These are phyloP conservation scores for Drosophila multiciliata DNA, from an alignment of 2,888 invertebrate species.

Conservation along the genomic window DNA sequence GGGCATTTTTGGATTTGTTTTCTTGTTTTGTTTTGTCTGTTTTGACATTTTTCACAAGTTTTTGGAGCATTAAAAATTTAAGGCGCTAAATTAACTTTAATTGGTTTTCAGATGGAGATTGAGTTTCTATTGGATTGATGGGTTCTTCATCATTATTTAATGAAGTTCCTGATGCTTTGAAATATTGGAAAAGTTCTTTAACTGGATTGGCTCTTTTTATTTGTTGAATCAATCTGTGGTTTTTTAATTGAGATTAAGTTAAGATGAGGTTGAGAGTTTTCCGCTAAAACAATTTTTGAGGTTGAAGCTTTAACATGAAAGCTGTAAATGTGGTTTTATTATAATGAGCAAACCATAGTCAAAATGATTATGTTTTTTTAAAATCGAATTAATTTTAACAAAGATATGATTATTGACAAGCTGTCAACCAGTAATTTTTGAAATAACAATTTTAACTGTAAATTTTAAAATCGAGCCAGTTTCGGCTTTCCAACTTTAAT, in stretches of 20 bases:
- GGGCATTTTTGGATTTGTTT: constrained; percentile 4
- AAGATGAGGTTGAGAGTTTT: background rate
- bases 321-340: background rate
- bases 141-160: constrained; percentile 33
- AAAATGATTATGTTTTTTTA: background rate
- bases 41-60: constrained; percentile 61
- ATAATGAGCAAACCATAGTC: accelerated
- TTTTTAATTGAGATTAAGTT: constrained; percentile 14
- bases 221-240: background rate
- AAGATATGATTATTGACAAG: background rate
- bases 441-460: background rate
- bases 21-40: constrained; percentile 29
- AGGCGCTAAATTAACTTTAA: constrained; percentile 59
- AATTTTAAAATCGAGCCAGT: background rate
- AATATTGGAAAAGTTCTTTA: constrained; percentile 12
- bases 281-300: background rate
- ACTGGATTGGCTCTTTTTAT: background rate
- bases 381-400: background rate
- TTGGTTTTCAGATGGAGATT: constrained; percentile 47
- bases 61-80: constrained; percentile 56
- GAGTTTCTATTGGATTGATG: constrained; percentile 26
- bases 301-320: background rate
- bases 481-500: background rate
- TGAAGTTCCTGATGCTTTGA: constrained; percentile 37
- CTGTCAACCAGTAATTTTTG: background rate